Evolutionary conservation across 1,140 invertebrate genomes (phyloP).

Genomic region (Sarcophaga bullata): DNA sequence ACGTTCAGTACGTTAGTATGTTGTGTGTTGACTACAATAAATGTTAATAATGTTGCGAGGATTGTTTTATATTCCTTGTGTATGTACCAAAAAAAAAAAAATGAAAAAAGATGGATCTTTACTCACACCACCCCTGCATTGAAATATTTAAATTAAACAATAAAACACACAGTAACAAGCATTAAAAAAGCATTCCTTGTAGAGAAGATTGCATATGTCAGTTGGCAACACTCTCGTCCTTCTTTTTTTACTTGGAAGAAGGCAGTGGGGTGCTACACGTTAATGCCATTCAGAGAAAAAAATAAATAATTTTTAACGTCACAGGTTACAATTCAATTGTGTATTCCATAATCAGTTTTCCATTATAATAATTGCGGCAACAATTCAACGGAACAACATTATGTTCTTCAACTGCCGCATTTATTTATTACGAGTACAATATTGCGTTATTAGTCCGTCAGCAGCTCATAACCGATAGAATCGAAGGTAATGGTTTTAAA

Average conservation of each 20-base stretch:
- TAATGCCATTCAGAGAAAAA: background rate
- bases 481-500: constrained; percentile 24
- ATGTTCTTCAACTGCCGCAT: background rate
- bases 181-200: too few species aligned
- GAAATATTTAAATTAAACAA: background rate
- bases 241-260: too few species aligned
- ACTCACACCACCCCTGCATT: background rate
- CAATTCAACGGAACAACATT: background rate
- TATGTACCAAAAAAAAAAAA: background rate
- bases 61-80: background rate
- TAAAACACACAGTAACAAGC: background rate
- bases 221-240: too few species aligned
- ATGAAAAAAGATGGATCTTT: too few species aligned
- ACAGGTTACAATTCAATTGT: background rate
- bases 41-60: background rate
- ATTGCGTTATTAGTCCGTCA: too few species aligned
- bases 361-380: constrained; percentile 17
- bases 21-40: background rate
- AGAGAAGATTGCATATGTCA: too few species aligned
- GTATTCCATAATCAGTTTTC: background rate
- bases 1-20: background rate
- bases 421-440: too few species aligned
- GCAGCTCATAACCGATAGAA: background rate
- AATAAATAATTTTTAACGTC: too few species aligned
- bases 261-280: background rate